Conservation (phyloP, 1,140 invertebrate species). For the Gonatopus flavifemur region DNA sequence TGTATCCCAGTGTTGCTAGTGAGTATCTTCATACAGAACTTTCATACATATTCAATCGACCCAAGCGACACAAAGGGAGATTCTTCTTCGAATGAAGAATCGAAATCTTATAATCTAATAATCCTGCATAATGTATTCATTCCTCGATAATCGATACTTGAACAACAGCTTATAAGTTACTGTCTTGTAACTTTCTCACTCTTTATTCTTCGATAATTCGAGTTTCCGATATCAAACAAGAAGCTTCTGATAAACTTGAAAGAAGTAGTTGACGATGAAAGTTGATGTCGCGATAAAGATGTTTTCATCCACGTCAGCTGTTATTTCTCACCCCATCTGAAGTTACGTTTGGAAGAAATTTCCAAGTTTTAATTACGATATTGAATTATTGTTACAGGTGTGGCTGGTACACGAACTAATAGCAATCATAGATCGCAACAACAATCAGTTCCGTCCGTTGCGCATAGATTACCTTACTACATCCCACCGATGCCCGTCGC, state of each 20-base stretch:
- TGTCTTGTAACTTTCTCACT: too few species aligned
- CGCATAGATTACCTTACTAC: constrained; percentile 58
- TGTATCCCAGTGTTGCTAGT: constrained; percentile 59
- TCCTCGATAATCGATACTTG: too few species aligned
- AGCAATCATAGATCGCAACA: constrained; percentile 42
- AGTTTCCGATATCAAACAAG: too few species aligned
- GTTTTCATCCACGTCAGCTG: not conserved
- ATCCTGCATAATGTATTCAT: too few species aligned
- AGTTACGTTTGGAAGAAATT: too few species aligned
- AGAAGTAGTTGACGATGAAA: too few species aligned
- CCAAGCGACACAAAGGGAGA: not conserved
- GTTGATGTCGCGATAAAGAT: not conserved
- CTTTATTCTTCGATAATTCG: too few species aligned
- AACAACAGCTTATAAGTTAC: too few species aligned
- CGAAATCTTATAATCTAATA: too few species aligned
- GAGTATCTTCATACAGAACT: constrained; percentile 15
- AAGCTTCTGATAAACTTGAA: too few species aligned
- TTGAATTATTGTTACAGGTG: constrained; percentile 31
- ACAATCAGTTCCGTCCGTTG: constrained; percentile 48
- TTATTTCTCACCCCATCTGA: not conserved
- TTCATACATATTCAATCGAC: not conserved
- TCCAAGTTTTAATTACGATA: not conserved
- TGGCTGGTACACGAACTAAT: constrained; percentile 44
- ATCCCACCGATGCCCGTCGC: constrained; percentile 54
- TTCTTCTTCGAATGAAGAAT: too few species aligned